Percentiles rank a stretch among this genome's conserved stretches.
phyloP scores from a whole-genome alignment of 37 sponge, comb jelly and placozoan genomes.

The Ephydatia muelleri region DNA sequence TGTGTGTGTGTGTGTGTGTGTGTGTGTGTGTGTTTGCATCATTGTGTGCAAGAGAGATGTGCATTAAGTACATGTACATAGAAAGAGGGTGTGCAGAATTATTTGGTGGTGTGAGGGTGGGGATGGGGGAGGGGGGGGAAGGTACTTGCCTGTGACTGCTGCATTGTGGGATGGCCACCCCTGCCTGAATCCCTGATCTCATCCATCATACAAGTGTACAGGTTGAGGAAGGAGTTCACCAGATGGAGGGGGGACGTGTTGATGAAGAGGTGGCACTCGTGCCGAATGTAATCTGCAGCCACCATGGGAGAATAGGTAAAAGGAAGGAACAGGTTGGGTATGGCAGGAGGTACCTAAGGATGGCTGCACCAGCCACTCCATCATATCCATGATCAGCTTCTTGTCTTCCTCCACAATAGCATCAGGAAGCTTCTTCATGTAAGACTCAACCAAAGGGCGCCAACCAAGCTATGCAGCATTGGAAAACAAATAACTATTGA shows the following conservation, averaged over 20 bases:
- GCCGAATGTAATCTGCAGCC: slow-evolving; percentile 73
- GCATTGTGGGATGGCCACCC: slow-evolving; percentile 12
- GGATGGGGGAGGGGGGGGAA: not conserved
- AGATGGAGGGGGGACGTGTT: slow-evolving; percentile 83
- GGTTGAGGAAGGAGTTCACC: slow-evolving; percentile 69
- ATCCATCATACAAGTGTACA: slow-evolving; percentile 83
- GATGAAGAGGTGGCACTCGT: slow-evolving; percentile 84
- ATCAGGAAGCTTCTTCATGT: slow-evolving; percentile 74
- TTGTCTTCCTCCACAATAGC: slow-evolving; percentile 62
- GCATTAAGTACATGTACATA: not conserved
- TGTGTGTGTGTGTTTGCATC: not conserved
- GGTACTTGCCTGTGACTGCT: slow-evolving; percentile 32
- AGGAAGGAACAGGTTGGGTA: not conserved
- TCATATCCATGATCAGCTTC: slow-evolving; percentile 64
- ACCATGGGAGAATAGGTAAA: not conserved
- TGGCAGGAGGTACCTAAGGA: slow-evolving; percentile 43
- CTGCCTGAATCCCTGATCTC: slow-evolving; percentile 37
- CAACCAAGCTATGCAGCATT: slow-evolving; percentile 82
- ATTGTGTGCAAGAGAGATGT: not conserved
- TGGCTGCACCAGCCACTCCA: slow-evolving; percentile 90
- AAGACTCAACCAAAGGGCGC: slow-evolving; percentile 86
- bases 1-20: not conserved
- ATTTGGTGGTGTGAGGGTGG: not conserved
- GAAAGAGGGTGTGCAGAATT: not conserved
- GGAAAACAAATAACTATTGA: too few species aligned